Conservation (phyloP, 2,888 invertebrate species). For the Watsonalla cultraria region DNA sequence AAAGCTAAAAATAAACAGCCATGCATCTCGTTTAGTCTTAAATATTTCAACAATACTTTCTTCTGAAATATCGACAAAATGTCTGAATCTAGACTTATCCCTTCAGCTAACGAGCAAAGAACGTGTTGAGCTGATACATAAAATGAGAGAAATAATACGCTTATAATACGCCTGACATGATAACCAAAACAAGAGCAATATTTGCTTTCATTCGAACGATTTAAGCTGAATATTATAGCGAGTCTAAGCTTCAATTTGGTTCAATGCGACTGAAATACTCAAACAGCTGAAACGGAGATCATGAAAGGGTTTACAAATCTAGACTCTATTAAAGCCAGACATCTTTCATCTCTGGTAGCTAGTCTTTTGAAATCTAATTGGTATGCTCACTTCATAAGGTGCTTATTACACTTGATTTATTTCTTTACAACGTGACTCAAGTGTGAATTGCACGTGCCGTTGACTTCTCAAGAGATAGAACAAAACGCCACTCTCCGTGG, state of each 20-base stretch:
- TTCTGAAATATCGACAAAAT: too few species aligned
- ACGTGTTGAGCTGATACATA: too few species aligned
- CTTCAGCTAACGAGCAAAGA: too few species aligned
- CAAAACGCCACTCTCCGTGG: constrained; percentile 16
- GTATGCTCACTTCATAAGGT: constrained; percentile 19
- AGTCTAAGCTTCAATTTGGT: background rate
- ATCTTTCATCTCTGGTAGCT: constrained; percentile 12
- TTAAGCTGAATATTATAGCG: too few species aligned
- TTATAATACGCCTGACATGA: too few species aligned
- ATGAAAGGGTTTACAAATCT: constrained; percentile 9
- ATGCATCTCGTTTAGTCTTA: too few species aligned
- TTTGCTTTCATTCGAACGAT: too few species aligned
- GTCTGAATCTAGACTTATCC: too few species aligned
- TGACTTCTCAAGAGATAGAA: constrained; percentile 16
- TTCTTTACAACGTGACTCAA: constrained; percentile 28
- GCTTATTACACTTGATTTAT: constrained; percentile 28
- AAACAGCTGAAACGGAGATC: constrained; percentile 6
- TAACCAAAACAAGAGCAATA: too few species aligned
- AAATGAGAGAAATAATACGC: too few species aligned
- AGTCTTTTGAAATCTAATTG: constrained; percentile 40
- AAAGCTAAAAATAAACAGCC: too few species aligned
- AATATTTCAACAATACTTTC: too few species aligned
- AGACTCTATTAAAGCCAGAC: constrained; percentile 10
- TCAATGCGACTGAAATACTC: background rate
- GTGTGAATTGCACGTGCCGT: constrained; percentile 29